Evolutionary conservation across 2,113 vertebrate genomes (phyloP).

Genomic region (Cromileptes altivelis): DNA sequence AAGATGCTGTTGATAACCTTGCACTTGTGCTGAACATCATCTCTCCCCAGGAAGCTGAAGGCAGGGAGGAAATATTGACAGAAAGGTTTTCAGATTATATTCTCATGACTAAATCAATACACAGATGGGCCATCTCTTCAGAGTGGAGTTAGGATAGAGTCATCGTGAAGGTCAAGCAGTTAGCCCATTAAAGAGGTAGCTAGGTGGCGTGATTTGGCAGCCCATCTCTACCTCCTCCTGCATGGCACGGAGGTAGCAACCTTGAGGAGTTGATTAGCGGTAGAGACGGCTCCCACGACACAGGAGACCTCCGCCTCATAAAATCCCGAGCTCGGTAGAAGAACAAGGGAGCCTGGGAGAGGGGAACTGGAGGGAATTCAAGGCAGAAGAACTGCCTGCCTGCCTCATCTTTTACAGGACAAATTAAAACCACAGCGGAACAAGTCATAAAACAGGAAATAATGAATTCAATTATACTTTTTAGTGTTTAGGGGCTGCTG

Average conservation of each 20-base stretch:
- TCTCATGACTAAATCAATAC: conserved; percentile 84
- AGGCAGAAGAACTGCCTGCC: conserved; percentile 74
- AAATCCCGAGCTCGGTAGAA: conserved; percentile 71
- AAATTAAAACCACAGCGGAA: conserved; percentile 86
- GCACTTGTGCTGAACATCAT: conserved; percentile 70
- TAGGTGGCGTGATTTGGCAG: conserved; percentile 70
- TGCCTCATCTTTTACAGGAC: conserved; percentile 84
- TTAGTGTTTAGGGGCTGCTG: conserved; percentile 84
- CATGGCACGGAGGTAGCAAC: conserved; percentile 73
- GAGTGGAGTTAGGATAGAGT: conserved; percentile 73
- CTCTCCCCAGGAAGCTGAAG: conserved; percentile 68
- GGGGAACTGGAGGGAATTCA: conserved; percentile 71
- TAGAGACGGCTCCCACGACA: conserved; percentile 81
- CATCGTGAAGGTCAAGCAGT: conserved; percentile 80
- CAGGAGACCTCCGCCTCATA: conserved; percentile 80
- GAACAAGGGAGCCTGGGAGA: conserved; percentile 75
- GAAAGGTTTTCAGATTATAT: conserved; percentile 82
- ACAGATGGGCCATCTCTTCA: conserved; percentile 72
- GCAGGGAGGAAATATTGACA: conserved; percentile 78
- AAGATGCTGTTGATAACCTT: conserved; percentile 78
- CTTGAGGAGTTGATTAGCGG: conserved; percentile 84
- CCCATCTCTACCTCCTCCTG: conserved; percentile 62
- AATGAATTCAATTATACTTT: conserved; percentile 88
- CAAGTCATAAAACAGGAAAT: conserved; percentile 87
- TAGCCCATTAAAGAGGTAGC: conserved; percentile 77